Conservation (phyloP, 2,797 vertebrate species). For the Pseudochaenichthys georgianus region DNA sequence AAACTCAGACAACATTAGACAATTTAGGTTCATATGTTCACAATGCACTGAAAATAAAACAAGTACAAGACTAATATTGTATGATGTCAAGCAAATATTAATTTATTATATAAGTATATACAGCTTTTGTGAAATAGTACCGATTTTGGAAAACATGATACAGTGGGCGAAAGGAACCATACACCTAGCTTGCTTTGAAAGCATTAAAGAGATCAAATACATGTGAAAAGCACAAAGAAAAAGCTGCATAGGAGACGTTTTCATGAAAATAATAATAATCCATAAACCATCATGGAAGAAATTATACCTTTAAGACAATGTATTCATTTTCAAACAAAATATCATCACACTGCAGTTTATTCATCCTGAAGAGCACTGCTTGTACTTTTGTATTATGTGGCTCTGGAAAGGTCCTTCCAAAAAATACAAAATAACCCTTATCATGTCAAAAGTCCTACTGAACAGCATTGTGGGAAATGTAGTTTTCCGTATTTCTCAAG, state of each 20-base stretch:
- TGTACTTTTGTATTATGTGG: slow-evolving; percentile 8
- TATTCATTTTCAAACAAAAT: slow-evolving; percentile 42
- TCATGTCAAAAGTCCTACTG: background rate
- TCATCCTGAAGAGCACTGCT: background rate
- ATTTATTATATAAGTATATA: slow-evolving; percentile 86
- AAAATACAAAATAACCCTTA: slow-evolving; percentile 8
- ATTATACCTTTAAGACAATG: slow-evolving; percentile 41
- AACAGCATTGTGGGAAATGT: background rate
- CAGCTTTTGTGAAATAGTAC: slow-evolving; percentile 84
- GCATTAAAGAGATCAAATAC: slow-evolving; percentile 68
- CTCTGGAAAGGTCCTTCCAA: background rate
- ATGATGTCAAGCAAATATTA: slow-evolving; percentile 73
- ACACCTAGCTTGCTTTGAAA: slow-evolving; percentile 77
- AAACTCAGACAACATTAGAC: background rate
- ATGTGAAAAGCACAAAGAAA: slow-evolving; percentile 59
- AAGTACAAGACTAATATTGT: slow-evolving; percentile 22
- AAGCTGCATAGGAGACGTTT: slow-evolving; percentile 62
- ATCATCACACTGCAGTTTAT: slow-evolving; percentile 26
- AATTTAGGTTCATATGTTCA: background rate
- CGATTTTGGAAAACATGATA: slow-evolving; percentile 76
- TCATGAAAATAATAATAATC: slow-evolving; percentile 28
- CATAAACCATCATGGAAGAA: slow-evolving; percentile 35
- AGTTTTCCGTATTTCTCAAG: background rate
- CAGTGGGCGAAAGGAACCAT: slow-evolving; percentile 81
- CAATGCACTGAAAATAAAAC: slow-evolving; percentile 2